Conservation (phyloP, 2,113 vertebrate genomes). For the Caracal caracal region DNA sequence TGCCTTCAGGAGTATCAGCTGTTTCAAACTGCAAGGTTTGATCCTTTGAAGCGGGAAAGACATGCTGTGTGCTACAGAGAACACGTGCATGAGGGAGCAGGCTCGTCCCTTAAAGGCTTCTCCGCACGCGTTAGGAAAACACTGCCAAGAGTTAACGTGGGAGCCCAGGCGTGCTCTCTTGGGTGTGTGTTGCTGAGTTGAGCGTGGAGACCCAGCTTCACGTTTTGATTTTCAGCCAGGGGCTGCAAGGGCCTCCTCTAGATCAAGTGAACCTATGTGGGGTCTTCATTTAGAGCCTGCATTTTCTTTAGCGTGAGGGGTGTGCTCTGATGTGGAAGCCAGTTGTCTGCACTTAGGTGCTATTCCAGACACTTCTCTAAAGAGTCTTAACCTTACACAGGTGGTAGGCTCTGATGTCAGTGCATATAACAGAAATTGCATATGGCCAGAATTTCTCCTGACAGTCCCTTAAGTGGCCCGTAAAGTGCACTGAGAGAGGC, state of each 20-base stretch:
- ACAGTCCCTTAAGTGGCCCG: background rate
- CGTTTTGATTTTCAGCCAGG: background rate
- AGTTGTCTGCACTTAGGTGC: rapidly evolving
- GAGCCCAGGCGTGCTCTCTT: rapidly evolving
- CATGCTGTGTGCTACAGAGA: rapidly evolving
- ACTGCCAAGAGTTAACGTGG: background rate
- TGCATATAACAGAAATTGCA: background rate
- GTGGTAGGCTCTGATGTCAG: background rate
- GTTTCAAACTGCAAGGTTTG: slow-evolving; percentile 10
- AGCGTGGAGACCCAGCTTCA: background rate
- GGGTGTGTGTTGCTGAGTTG: background rate
- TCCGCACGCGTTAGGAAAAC: background rate
- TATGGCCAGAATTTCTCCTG: background rate
- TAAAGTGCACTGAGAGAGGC: background rate
- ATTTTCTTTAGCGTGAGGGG: background rate
- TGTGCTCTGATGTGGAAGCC: background rate
- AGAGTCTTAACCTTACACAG: background rate
- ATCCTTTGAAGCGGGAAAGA: background rate
- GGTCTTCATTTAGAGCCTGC: background rate
- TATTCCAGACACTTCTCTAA: background rate
- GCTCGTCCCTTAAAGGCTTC: background rate
- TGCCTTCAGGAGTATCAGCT: background rate
- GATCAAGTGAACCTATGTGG: background rate
- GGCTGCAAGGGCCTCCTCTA: background rate
- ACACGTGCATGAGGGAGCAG: background rate